Conservation (phyloP, 2,113 vertebrate genomes). For the Thunnus maccoyii region DNA sequence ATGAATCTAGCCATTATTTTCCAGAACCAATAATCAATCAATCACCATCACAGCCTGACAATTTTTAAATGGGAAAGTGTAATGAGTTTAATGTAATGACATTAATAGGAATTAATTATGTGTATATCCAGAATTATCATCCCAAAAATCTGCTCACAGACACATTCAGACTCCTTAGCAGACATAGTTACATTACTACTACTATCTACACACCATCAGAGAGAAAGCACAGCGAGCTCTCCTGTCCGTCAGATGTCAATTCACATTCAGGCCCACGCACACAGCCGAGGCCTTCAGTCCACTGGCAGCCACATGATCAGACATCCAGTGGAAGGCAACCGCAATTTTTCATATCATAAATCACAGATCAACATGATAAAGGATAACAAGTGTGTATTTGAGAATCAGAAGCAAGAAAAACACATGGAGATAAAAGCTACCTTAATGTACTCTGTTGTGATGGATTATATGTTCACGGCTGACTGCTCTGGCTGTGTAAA, state of each 20-base stretch:
- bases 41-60: not conserved
- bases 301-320: not conserved
- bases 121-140: not conserved
- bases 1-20: not conserved
- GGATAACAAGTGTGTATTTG: not conserved
- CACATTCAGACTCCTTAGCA: not conserved
- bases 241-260: not conserved
- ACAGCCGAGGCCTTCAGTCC: not conserved
- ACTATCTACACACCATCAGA: not conserved
- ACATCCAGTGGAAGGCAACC: not conserved
- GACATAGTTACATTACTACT: no score
- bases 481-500: not conserved
- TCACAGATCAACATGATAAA: not conserved
- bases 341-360: constrained; percentile 3
- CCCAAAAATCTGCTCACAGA: not conserved
- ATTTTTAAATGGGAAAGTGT: not conserved
- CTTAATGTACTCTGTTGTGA: not conserved
- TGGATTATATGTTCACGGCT: not conserved
- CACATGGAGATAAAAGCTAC: not conserved
- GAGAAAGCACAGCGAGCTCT: not conserved
- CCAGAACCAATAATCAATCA: not conserved
- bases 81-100: not conserved
- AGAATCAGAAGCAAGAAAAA: not conserved
- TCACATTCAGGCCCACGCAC: not conserved
- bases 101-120: no score